Evolutionary conservation across 2,113 vertebrate genomes (phyloP).

Genomic region (Coryphaenoides rupestris): DNA sequence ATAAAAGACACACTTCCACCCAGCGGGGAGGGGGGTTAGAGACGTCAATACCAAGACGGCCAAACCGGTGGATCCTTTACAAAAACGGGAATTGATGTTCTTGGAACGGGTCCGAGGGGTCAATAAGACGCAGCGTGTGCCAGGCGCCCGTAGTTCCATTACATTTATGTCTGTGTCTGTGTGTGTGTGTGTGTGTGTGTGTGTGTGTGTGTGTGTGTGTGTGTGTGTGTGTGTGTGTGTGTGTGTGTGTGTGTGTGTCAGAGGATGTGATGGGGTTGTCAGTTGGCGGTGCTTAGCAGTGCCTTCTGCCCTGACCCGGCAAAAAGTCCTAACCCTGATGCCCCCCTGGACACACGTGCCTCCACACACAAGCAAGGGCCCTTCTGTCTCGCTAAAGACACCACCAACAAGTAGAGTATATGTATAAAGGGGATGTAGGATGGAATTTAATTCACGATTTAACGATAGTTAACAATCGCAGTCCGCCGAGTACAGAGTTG

Average conservation of each 20-base stretch:
- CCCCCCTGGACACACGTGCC: slow-evolving; percentile 25
- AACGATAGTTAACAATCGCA: too few relatives aligned
- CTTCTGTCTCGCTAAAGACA: too few relatives aligned
- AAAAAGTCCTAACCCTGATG: slow-evolving; percentile 7
- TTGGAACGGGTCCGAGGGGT: slow-evolving; percentile 7
- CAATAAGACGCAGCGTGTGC: too few relatives aligned
- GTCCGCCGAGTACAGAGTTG: too few relatives aligned
- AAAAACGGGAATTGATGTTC: neutral
- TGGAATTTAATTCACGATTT: too few relatives aligned
- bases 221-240: slow-evolving; percentile 31
- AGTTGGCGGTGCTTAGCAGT: slow-evolving; percentile 50
- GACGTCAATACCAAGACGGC: slow-evolving; percentile 2
- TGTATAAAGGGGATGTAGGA: too few relatives aligned
- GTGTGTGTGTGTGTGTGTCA: slow-evolving; percentile 14
- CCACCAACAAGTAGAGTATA: too few relatives aligned
- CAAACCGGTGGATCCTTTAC: neutral
- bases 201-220: neutral
- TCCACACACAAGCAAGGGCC: neutral
- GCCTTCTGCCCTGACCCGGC: slow-evolving; percentile 56
- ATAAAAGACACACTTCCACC: slow-evolving; percentile 23
- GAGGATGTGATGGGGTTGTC: slow-evolving; percentile 35
- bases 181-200: too few relatives aligned
- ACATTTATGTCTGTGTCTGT: too few relatives aligned
- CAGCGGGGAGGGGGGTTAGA: slow-evolving; percentile 33
- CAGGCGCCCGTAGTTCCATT: too few relatives aligned